phyloP scores from a whole-genome alignment of 2,888 invertebrate genomes.

The Podotricha telesiphe region DNA sequence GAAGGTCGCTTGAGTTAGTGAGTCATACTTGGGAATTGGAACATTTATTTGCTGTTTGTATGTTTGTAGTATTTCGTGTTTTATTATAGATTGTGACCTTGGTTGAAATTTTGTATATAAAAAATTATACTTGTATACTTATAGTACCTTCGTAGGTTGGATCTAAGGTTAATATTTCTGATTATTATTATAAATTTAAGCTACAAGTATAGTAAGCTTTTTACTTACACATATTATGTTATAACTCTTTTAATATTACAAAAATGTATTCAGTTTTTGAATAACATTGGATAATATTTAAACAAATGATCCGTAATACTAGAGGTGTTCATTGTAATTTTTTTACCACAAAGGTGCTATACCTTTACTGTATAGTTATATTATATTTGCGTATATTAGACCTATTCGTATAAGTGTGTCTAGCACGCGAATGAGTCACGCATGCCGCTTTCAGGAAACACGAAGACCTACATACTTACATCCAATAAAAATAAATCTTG shows the following conservation, averaged over 20 bases:
- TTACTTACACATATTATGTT: too few species aligned
- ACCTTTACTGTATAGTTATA: conserved; percentile 36
- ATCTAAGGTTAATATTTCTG: too few species aligned
- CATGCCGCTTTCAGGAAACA: conserved; percentile 36
- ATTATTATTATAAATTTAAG: too few species aligned
- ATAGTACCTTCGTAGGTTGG: too few species aligned
- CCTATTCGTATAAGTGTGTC: conserved; percentile 35
- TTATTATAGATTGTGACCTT: conserved; percentile 30
- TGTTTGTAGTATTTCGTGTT: conserved; percentile 29
- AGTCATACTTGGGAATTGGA: conserved; percentile 64
- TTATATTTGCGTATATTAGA: conserved; percentile 38
- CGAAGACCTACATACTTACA: conserved; percentile 15
- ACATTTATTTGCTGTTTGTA: conserved; percentile 55
- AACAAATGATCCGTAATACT: not conserved
- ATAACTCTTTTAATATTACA: not conserved
- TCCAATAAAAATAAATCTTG: conserved; percentile 5
- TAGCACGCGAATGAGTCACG: conserved; percentile 42
- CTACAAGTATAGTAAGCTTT: too few species aligned
- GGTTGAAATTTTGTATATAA: not conserved
- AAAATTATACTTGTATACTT: too few species aligned
- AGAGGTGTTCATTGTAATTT: not conserved
- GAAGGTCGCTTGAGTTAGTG: conserved; percentile 68
- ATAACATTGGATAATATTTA: not conserved
- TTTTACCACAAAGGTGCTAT: not conserved
- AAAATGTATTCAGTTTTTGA: not conserved